phyloP scores from a whole-genome alignment of 2,888 invertebrate species.

The Acheta domesticus region DNA sequence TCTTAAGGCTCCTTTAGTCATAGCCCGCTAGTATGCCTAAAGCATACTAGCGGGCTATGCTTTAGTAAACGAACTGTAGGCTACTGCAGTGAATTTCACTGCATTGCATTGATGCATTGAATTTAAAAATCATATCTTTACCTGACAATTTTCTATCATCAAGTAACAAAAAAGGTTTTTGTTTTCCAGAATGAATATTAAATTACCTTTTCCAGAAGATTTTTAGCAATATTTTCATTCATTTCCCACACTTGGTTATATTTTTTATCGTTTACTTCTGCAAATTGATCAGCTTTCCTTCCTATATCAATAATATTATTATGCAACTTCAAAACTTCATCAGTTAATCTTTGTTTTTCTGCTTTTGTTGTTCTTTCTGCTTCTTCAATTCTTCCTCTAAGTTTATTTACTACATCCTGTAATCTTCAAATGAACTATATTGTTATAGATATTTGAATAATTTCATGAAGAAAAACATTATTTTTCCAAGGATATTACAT shows the following conservation, averaged over 20 bases:
- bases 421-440: constrained; percentile 46
- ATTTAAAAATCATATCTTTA: too few species aligned
- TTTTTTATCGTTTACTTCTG: constrained; percentile 61
- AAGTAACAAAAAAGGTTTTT: too few species aligned
- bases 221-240: constrained; percentile 54
- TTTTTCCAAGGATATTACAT: not conserved
- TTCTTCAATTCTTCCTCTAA: constrained; percentile 63
- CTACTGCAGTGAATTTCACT: too few species aligned
- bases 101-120: too few species aligned
- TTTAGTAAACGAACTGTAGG: constrained; percentile 20
- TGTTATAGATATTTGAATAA: not conserved
- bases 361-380: constrained; percentile 62
- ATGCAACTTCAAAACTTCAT: constrained; percentile 66
- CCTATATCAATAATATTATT: constrained; percentile 65
- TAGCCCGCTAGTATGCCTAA: too few species aligned
- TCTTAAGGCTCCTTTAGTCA: constrained; percentile 1
- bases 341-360: constrained; percentile 64
- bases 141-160: too few species aligned
- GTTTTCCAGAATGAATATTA: too few species aligned
- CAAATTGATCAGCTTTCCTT: constrained; percentile 65
- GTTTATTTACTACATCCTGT: constrained; percentile 64
- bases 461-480: not conserved
- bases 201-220: constrained; percentile 50
- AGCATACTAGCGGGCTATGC: too few species aligned
- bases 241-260: constrained; percentile 61